A percentile compares a stretch with the other conserved stretches of the same genome.
Conservation (phyloP, 2,113 vertebrate species). For the Channa argus region DNA sequence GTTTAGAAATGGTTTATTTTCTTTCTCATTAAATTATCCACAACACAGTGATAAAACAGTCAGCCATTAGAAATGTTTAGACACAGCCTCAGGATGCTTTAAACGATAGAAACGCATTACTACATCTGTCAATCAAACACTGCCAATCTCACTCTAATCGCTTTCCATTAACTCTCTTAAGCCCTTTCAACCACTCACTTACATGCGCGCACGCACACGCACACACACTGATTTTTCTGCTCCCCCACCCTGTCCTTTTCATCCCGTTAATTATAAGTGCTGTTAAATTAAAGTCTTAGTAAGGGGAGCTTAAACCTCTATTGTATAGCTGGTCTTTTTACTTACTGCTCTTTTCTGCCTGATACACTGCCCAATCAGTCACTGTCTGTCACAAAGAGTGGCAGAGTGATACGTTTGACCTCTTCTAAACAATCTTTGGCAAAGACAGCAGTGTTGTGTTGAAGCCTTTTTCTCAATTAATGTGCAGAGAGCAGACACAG, state of each 20-base stretch:
- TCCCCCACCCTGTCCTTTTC: constrained; percentile 43
- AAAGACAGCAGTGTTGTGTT: too few relatives aligned
- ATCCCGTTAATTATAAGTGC: constrained; percentile 37
- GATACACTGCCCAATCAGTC: neutral
- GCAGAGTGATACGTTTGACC: too few relatives aligned
- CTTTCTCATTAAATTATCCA: constrained; percentile 10
- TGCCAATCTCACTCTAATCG: constrained; percentile 64
- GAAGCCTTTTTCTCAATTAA: too few relatives aligned
- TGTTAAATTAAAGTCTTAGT: constrained; percentile 50
- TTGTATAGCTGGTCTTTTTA: constrained; percentile 42
- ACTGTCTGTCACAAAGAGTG: neutral
- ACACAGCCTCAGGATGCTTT: constrained; percentile 45
- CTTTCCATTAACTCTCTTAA: constrained; percentile 70
- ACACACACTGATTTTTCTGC: neutral
- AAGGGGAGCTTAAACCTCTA: constrained; percentile 45
- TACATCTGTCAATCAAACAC: constrained; percentile 64
- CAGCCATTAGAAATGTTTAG: constrained; percentile 44
- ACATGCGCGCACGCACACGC: neutral
- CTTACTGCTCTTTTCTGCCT: constrained; percentile 21
- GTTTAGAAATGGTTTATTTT: too few relatives aligned
- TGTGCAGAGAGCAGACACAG: too few relatives aligned
- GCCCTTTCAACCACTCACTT: constrained; percentile 30
- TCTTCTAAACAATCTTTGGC: too few relatives aligned
- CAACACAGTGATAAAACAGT: constrained; percentile 28
- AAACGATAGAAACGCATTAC: constrained; percentile 54